Conservation (phyloP, 2,797 vertebrate genomes). For the Telmatherina bonti region DNA sequence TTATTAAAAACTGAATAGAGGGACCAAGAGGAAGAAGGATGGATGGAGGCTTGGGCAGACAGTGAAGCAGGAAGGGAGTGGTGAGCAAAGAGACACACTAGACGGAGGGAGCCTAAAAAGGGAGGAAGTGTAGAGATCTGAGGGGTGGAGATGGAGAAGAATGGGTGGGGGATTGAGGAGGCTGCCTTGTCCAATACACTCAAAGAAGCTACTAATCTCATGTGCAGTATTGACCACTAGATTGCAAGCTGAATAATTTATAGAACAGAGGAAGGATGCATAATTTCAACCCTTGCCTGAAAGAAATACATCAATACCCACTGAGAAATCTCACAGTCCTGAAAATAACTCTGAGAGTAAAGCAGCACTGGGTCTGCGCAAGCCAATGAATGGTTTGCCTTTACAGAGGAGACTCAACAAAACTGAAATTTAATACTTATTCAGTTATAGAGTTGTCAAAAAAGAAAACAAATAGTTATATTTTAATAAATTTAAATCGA, state of each 20-base stretch:
- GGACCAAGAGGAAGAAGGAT: constrained; percentile 33
- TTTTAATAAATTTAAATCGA: neutral
- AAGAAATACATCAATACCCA: constrained; percentile 44
- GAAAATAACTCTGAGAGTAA: constrained; percentile 44
- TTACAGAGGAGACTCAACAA: neutral
- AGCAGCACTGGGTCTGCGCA: constrained; percentile 4
- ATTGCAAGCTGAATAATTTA: constrained; percentile 73
- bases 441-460: neutral
- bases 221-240: constrained; percentile 68
- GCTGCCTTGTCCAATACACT: constrained; percentile 56
- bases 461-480: neutral
- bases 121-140: constrained; percentile 25
- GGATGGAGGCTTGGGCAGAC: constrained; percentile 18
- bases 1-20: constrained; percentile 61
- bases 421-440: constrained; percentile 10
- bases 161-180: constrained; percentile 37
- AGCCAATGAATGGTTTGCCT: neutral
- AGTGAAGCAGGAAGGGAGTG: constrained; percentile 37
- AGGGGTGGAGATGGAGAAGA: constrained; percentile 52
- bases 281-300: constrained; percentile 44
- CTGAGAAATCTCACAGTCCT: constrained; percentile 39
- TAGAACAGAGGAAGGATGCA: constrained; percentile 46
- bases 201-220: constrained; percentile 64
- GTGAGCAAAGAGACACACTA: constrained; percentile 31
- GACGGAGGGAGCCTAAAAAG: constrained; percentile 14